Base-by-base conservation (phyloP, 2,888 invertebrate species). In the Myopa tessellatipennis region DNA sequence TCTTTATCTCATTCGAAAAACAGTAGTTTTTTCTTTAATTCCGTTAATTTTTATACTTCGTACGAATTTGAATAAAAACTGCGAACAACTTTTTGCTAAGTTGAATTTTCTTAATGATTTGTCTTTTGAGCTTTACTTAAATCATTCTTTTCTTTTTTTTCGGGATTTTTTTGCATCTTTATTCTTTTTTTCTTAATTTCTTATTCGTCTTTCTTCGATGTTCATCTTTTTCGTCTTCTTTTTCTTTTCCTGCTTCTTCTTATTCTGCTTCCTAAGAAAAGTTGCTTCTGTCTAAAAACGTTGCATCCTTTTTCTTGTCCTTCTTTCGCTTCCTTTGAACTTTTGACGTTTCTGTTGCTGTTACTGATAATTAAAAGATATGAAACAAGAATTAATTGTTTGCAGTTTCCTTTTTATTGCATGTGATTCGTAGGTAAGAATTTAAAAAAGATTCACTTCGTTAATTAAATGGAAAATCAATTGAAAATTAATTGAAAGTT, bases 61-160 rank as follows among this genome's bases (percentile, higher is more conserved):
- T 45, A 14, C 61, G 63, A 26, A 18, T 50, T 61, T 60, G 18
- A 61, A 73, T 45, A 70, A 70, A 63, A 61, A 63, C 26, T 45
- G 6, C 26, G 50, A 26, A 18, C 12, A 72, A 58, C 34, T 65
- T 65, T 26, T 52, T 6, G 16, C n/a, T 55, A 67, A 67, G 65
- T 67, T 68, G 12, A 74, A 55, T 55, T 74, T 72, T 74, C 68
- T 74, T 68, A 74, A 74, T 74, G 74, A 74, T 68, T 74, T 67
- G 67, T 67, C 55, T 74, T 67, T 74, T 55, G 26, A 58, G 60
- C 12, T 34, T 40, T 26, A 4, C 73, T 61, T 61, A 73, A 61
- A 55, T 52, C 34, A 16, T 36, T 45, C 73, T 4, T 16, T 58
- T 34, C n/a, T 5, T 58, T 1, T 58, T 26, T 38, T 65, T 34